phyloP scores from a whole-genome alignment of 2,113 vertebrate species.

The Phylloscopus whistleri region DNA sequence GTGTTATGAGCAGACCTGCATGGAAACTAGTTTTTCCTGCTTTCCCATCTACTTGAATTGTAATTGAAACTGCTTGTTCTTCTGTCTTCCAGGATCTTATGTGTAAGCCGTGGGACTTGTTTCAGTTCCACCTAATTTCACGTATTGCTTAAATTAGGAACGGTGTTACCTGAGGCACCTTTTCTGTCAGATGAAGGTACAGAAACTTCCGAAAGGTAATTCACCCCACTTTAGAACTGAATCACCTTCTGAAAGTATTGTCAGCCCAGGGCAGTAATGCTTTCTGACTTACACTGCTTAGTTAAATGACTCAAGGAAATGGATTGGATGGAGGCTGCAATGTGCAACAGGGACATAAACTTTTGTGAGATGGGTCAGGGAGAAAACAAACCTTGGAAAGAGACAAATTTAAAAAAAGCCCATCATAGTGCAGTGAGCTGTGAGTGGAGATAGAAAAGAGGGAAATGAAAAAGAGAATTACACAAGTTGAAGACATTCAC shows the following conservation, averaged over 20 bases:
- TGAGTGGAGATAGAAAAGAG: background rate
- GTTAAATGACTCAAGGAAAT: background rate
- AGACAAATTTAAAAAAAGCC: background rate
- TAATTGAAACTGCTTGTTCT: background rate
- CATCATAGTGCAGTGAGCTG: background rate
- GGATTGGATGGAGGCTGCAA: background rate
- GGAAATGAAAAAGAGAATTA: background rate
- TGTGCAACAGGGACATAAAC: background rate
- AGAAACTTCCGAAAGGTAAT: background rate
- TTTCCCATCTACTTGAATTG: background rate
- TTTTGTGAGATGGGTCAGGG: background rate
- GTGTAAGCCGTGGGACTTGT: background rate
- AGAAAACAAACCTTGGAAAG: background rate
- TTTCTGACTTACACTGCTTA: background rate
- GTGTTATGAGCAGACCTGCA: background rate
- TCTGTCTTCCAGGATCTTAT: background rate
- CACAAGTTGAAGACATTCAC: background rate
- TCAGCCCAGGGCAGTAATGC: background rate
- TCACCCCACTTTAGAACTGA: background rate
- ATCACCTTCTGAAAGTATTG: background rate
- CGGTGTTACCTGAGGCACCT: background rate
- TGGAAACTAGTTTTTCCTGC: background rate
- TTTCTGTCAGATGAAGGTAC: background rate
- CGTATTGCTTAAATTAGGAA: background rate
- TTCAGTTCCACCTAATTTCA: constrained; percentile 4